Conservation (phyloP, 2,888 invertebrate genomes). For the Amorpha juglandis region DNA sequence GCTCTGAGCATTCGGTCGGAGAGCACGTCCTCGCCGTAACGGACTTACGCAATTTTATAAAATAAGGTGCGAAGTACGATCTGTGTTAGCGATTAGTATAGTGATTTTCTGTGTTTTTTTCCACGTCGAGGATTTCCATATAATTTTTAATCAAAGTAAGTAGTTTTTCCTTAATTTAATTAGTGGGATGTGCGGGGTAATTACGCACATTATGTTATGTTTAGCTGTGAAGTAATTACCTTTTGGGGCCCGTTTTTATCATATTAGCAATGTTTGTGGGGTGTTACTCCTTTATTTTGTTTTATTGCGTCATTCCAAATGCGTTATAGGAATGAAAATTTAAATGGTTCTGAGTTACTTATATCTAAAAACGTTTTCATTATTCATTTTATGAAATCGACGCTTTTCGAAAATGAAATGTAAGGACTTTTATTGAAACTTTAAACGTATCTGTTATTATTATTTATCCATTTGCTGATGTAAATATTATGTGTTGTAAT, state of each 20-base stretch:
- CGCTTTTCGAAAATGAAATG: background rate
- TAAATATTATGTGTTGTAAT: too few relatives aligned
- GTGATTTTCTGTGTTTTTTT: conserved; percentile 16
- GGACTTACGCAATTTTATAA: conserved; percentile 4
- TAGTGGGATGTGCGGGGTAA: background rate
- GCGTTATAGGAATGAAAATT: background rate
- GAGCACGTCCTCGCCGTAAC: conserved; percentile 1
- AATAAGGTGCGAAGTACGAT: conserved; percentile 17
- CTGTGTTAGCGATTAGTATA: conserved; percentile 1
- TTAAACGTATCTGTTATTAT: too few relatives aligned
- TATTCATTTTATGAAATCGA: background rate
- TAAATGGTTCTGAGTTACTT: background rate
- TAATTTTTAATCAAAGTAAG: conserved; percentile 9
- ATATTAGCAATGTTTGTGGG: conserved; percentile 8
- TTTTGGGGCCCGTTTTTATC: conserved; percentile 14
- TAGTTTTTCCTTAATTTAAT: conserved; percentile 4
- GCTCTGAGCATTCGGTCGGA: conserved; percentile 4
- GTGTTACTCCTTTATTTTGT: background rate
- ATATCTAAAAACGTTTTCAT: background rate
- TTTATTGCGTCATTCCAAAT: background rate
- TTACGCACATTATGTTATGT: background rate
- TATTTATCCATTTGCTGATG: too few relatives aligned
- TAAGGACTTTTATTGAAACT: too few relatives aligned
- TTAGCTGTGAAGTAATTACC: background rate
- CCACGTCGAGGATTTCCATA: conserved; percentile 13